Percentiles rank a stretch among this genome's conserved stretches.
Conservation (phyloP, 2,888 invertebrate genomes). For the Troides helena region DNA sequence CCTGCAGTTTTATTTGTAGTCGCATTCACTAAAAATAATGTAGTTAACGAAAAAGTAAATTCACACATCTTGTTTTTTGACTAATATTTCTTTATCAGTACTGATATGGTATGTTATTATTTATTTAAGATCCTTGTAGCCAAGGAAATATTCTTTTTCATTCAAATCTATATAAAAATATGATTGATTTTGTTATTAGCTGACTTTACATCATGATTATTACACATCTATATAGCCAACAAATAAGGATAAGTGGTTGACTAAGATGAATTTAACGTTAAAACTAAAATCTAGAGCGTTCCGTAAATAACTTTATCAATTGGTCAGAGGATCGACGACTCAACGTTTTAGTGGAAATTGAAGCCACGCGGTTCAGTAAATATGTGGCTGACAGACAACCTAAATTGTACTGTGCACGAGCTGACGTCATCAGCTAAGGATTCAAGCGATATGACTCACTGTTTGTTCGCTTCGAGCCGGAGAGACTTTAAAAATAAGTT, state of each 20-base stretch:
- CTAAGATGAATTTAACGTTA: not conserved
- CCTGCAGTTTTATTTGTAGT: too few species aligned
- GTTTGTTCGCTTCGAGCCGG: conserved; percentile 35
- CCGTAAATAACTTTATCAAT: conserved; percentile 18
- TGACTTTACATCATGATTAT: not conserved
- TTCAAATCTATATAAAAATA: too few species aligned
- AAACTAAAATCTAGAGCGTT: conserved; percentile 15
- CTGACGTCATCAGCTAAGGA: conserved; percentile 66
- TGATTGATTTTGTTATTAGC: not conserved
- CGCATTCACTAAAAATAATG: too few species aligned
- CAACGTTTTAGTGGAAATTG: conserved; percentile 11
- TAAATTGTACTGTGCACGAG: conserved; percentile 41
- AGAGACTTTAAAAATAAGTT: conserved; percentile 31
- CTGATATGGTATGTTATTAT: too few species aligned
- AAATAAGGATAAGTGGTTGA: not conserved
- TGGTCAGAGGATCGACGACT: not conserved
- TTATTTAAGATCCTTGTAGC: too few species aligned
- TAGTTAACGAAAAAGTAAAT: too few species aligned
- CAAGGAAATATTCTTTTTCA: too few species aligned
- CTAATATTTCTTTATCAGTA: too few species aligned
- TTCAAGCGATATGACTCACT: conserved; percentile 59
- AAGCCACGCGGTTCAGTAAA: conserved; percentile 6
- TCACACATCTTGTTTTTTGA: too few species aligned
- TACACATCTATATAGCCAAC: not conserved
- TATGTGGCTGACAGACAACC: conserved; percentile 16